A percentile compares a stretch with the other conserved stretches of the same genome.
phyloP scores from a whole-genome alignment of 1,140 invertebrate genomes.

The Matsumurasca onukii region DNA sequence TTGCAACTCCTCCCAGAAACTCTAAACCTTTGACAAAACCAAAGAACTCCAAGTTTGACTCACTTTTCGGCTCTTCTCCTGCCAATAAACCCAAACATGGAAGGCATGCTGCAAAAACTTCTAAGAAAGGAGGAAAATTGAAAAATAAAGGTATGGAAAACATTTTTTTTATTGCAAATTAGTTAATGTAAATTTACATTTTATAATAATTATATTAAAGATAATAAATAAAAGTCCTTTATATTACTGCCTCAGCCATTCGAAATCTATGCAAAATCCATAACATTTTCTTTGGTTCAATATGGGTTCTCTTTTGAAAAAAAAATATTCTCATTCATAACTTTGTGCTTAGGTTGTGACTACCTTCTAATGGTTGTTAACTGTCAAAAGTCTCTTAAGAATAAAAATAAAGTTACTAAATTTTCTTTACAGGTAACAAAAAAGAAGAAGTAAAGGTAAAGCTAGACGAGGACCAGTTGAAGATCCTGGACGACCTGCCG shows the following conservation, averaged over 20 bases:
- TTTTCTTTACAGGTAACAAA: constrained; percentile 57
- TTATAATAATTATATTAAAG: no score
- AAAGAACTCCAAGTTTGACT: constrained; percentile 54
- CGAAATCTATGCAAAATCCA: no score
- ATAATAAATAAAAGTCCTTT: no score
- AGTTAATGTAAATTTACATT: constrained; percentile 27
- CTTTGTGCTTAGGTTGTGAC: no score
- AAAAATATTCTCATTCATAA: no score
- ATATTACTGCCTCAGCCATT: no score
- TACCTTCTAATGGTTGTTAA: no score
- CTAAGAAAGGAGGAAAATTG: constrained; percentile 45
- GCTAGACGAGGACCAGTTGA: constrained; percentile 73
- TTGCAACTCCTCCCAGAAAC: constrained; percentile 43
- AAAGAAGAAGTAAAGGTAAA: constrained; percentile 63
- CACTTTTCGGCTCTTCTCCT: constrained; percentile 51
- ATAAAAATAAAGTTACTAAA: no score
- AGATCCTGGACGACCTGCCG: constrained; percentile 83
- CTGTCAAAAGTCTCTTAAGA: no score
- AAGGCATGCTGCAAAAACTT: constrained; percentile 41
- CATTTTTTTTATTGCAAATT: neutral
- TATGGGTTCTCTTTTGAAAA: no score
- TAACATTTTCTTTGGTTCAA: no score
- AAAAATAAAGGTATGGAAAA: constrained; percentile 46
- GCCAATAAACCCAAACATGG: constrained; percentile 9
- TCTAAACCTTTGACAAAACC: constrained; percentile 35